These are phyloP conservation scores for Aythya baeri DNA, from an alignment of 2,113 vertebrate genomes.

Conservation along the genomic window DNA sequence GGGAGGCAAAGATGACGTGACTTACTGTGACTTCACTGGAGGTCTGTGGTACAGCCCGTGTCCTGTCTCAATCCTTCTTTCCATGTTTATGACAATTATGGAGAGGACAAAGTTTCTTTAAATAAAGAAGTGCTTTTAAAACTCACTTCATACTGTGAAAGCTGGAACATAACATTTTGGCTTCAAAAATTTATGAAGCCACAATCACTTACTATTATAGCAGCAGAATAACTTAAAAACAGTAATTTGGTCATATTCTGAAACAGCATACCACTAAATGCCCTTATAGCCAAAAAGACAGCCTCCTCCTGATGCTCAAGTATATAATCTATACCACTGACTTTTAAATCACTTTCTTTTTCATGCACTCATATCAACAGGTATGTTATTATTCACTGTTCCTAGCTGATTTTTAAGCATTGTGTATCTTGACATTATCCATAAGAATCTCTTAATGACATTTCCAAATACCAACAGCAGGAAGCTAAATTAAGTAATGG, in stretches of 20 bases:
- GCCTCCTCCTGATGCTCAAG: background rate
- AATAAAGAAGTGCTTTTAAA: background rate
- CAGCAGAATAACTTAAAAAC: background rate
- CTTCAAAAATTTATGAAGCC: background rate
- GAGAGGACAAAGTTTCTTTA: background rate
- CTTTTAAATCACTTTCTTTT: background rate
- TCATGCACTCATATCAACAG: background rate
- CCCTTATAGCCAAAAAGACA: background rate
- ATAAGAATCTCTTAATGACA: background rate
- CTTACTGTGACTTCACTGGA: background rate
- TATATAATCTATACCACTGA: background rate
- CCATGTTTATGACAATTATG: accelerated
- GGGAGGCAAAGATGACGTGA: background rate
- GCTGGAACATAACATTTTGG: background rate
- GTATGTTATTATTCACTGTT: background rate
- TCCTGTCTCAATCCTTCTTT: background rate
- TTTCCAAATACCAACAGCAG: background rate
- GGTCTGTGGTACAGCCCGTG: background rate
- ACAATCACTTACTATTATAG: background rate
- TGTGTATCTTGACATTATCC: background rate
- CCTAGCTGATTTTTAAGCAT: background rate
- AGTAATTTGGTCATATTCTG: background rate
- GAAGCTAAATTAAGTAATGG: background rate
- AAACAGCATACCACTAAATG: background rate
- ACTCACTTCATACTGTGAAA: background rate